phyloP scores from a whole-genome alignment of 2,113 vertebrate genomes.

The Microcebus lehilahytsara region DNA sequence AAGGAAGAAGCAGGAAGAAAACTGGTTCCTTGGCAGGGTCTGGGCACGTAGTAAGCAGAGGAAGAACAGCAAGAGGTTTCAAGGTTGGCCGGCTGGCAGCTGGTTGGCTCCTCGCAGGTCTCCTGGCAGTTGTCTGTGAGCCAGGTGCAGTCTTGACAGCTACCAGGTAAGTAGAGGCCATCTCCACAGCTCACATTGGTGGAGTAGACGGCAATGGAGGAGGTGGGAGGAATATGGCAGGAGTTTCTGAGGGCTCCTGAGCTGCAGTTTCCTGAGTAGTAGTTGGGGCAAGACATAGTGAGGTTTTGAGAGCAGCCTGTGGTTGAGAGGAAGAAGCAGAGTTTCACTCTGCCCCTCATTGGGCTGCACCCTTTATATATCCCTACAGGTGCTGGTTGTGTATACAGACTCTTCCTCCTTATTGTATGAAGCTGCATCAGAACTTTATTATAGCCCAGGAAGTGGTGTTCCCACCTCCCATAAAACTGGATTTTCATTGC shows the following conservation, averaged over 20 bases:
- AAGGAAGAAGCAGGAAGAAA: not conserved
- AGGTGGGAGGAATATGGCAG: not conserved
- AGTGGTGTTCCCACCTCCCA: not conserved
- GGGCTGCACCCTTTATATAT: slow-evolving; percentile 33
- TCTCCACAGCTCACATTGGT: not conserved
- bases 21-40: slow-evolving; percentile 9
- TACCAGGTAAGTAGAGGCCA: not conserved
- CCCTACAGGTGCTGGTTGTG: not conserved
- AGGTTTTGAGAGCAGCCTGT: not conserved
- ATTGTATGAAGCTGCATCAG: not conserved
- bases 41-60: not conserved
- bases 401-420: slow-evolving; percentile 46
- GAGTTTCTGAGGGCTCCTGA: not conserved
- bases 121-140: slow-evolving; percentile 36
- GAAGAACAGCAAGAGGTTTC: slow-evolving; percentile 16
- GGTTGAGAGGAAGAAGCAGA: rapidly evolving
- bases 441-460: slow-evolving; percentile 25
- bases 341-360: not conserved
- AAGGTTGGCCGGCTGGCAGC: not conserved
- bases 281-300: slow-evolving; percentile 46
- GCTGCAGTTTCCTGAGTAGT: slow-evolving; percentile 35
- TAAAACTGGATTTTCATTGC: slow-evolving; percentile 42
- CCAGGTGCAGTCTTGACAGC: slow-evolving; percentile 35
- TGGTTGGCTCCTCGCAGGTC: not conserved
- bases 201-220: not conserved